Conservation (phyloP, 2,888 invertebrate species). For the Atrina japonica region DNA sequence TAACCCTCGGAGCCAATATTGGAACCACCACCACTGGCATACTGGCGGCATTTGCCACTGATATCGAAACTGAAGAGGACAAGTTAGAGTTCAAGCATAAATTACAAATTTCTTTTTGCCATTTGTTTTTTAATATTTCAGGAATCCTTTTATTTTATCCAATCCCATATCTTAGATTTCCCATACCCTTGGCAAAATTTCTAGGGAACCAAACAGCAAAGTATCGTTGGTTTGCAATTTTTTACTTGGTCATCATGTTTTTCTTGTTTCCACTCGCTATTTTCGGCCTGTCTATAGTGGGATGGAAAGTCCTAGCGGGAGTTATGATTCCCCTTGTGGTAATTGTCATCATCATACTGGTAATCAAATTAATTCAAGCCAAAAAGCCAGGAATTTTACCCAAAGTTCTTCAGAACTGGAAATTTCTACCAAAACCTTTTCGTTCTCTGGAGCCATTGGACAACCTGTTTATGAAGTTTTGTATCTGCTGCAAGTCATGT, state of each 20-base stretch:
- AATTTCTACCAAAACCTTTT: conserved; percentile 74
- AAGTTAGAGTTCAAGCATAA: conserved; percentile 70
- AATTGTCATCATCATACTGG: conserved; percentile 61
- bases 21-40: conserved; percentile 77
- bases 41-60: conserved; percentile 74
- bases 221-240: conserved; percentile 72
- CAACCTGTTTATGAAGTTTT: conserved; percentile 46
- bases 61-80: conserved; percentile 27
- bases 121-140: conserved; percentile 79
- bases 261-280: conserved; percentile 67
- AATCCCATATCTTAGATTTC: conserved; percentile 82
- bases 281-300: conserved; percentile 73
- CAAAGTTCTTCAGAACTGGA: conserved; percentile 67
- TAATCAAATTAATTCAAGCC: conserved; percentile 74
- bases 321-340: conserved; percentile 73
- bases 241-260: conserved; percentile 64
- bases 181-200: conserved; percentile 82
- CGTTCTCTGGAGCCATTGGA: conserved; percentile 74
- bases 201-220: conserved; percentile 80
- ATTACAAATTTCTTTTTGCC: conserved; percentile 77
- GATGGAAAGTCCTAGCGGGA: conserved; percentile 66
- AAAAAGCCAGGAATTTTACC: conserved; percentile 66
- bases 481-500: conserved; percentile 24
- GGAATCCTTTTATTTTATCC: conserved; percentile 83
- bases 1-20: conserved; percentile 75